Evolutionary conservation across 2,888 invertebrate genomes (phyloP).

Genomic region (Caprella mutica): DNA sequence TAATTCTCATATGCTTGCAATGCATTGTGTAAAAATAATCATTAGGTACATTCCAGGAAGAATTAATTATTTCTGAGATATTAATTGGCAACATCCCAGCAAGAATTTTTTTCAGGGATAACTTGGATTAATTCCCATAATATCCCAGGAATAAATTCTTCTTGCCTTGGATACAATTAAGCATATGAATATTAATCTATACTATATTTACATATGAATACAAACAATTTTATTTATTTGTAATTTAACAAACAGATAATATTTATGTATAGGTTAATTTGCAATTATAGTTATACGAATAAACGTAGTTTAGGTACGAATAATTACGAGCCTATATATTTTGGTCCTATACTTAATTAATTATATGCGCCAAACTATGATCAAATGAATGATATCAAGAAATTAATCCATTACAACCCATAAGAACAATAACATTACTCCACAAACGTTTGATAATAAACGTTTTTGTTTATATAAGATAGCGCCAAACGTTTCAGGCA

Average conservation of each 20-base stretch:
- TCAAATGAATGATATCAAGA: neutral
- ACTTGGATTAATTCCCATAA: neutral
- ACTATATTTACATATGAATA: conserved; percentile 4
- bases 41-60: neutral
- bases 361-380: neutral
- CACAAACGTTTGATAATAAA: neutral
- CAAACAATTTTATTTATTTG: conserved; percentile 1
- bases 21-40: neutral
- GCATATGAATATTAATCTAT: neutral
- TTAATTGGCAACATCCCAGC: too few species aligned
- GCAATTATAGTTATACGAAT: neutral
- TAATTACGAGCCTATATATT: neutral
- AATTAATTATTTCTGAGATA: too few species aligned
- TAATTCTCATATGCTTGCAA: neutral
- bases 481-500: too few species aligned
- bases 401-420: neutral
- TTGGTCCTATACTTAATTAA: neutral
- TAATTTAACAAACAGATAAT: neutral
- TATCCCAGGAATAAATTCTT: too few species aligned
- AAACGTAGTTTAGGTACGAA: neutral
- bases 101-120: neutral
- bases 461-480: neutral
- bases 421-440: neutral
- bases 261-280: neutral
- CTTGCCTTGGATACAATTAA: neutral